These are phyloP conservation scores for Apoderus coryli DNA, from an alignment of 2,888 invertebrate genomes.

Conservation along the genomic window DNA sequence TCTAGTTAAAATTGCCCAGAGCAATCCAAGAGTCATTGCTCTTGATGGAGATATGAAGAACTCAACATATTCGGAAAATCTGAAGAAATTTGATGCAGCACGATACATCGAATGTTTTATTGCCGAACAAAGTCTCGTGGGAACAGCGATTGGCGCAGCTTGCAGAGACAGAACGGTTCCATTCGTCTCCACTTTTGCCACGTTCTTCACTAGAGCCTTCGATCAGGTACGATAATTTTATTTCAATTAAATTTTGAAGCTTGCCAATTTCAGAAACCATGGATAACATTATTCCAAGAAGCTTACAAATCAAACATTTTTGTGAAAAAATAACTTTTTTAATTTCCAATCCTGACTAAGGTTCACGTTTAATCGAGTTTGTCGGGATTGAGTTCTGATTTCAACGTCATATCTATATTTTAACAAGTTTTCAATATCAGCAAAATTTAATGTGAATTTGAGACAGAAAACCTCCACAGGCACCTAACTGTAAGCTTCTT, in stretches of 20 bases:
- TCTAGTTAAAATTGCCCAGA: constrained; percentile 70
- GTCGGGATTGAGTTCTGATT: no score
- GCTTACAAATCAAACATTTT: no score
- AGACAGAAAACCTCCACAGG: no score
- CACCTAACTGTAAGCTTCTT: no score
- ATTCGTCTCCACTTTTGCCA: constrained; percentile 95
- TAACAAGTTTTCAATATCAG: no score
- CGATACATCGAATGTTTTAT: constrained; percentile 97
- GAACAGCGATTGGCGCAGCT: constrained; percentile 88
- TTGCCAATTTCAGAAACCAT: no score
- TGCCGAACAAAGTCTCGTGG: constrained; percentile 96
- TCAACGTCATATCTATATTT: no score
- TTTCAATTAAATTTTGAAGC: neutral
- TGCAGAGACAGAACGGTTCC: constrained; percentile 86
- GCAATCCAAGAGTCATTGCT: constrained; percentile 72
- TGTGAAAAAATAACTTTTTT: no score
- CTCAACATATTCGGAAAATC: constrained; percentile 90
- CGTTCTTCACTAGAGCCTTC: constrained; percentile 91
- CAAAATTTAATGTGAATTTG: no score
- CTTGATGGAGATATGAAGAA: constrained; percentile 98
- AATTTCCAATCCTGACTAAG: no score
- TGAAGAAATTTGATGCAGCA: constrained; percentile 55
- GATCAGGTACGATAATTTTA: constrained; percentile 58
- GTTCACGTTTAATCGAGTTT: no score
- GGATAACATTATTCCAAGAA: no score